Conservation (phyloP, 30 jellyfish, hydroid and myxozoan genomes). For the Aurelia sp. region DNA sequence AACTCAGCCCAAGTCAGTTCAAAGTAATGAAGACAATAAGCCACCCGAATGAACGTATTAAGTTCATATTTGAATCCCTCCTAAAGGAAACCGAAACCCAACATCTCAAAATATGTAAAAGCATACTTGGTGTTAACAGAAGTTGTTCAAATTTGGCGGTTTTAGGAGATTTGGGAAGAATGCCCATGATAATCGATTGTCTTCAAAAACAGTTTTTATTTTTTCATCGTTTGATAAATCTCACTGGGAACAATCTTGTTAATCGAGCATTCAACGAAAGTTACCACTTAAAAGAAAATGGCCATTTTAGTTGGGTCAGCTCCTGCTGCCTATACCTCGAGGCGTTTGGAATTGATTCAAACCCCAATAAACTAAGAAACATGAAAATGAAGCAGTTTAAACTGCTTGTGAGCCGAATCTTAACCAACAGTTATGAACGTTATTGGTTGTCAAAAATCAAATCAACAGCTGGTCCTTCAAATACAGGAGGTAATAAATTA, state of each 20-base stretch:
- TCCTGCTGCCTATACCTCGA: not conserved
- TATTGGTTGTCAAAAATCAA: not conserved
- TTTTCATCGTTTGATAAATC: not conserved
- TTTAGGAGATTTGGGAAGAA: not conserved
- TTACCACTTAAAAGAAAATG: not conserved
- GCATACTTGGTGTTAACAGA: constrained; percentile 9
- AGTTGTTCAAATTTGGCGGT: not conserved
- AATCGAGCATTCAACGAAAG: not conserved
- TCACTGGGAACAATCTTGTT: not conserved
- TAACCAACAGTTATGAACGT: not conserved
- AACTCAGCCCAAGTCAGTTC: not conserved
- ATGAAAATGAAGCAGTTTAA: not conserved
- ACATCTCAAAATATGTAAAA: not conserved
- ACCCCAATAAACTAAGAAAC: not conserved
- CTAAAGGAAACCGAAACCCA: constrained; percentile 1
- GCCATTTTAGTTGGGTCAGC: not conserved
- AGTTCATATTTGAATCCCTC: not conserved
- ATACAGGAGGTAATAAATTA: not conserved
- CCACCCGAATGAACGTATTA: not conserved
- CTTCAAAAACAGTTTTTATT: not conserved
- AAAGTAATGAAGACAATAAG: not conserved
- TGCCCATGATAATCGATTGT: not conserved
- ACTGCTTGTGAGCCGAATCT: not conserved
- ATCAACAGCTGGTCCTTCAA: not conserved
- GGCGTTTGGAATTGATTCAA: not conserved